Evolutionary conservation across 2,888 invertebrate genomes (phyloP).

Genomic region (Prosapia bicincta): DNA sequence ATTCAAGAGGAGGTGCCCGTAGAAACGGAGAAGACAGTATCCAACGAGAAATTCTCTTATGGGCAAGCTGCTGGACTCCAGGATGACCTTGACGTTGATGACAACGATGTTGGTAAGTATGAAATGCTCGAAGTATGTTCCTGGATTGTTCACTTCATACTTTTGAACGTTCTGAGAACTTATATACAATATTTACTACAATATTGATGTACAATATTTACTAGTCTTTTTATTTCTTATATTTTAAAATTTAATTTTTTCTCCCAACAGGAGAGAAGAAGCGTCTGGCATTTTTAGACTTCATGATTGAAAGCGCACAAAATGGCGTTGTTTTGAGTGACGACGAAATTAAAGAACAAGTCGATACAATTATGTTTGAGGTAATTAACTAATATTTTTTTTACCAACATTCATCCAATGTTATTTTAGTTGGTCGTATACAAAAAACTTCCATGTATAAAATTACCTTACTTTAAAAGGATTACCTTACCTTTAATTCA

Average conservation of each 20-base stretch:
- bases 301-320: slow-evolving; percentile 80
- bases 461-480: too few relatives aligned
- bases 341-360: slow-evolving; percentile 80
- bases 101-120: slow-evolving; percentile 65
- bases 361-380: slow-evolving; percentile 87
- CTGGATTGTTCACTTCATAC: too few relatives aligned
- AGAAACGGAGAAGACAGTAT: slow-evolving; percentile 40
- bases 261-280: slow-evolving; percentile 64
- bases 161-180: too few relatives aligned
- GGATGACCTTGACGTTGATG: slow-evolving; percentile 79
- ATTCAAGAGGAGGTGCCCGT: slow-evolving; percentile 42
- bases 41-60: slow-evolving; percentile 50
- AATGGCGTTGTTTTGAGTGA: slow-evolving; percentile 70
- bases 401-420: too few relatives aligned
- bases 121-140: too few relatives aligned
- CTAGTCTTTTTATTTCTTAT: too few relatives aligned
- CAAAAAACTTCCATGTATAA: too few relatives aligned
- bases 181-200: too few relatives aligned
- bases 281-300: slow-evolving; percentile 82
- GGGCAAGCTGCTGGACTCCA: slow-evolving; percentile 69
- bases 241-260: too few relatives aligned
- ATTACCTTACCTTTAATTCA: too few relatives aligned
- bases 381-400: slow-evolving; percentile 45
- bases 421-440: too few relatives aligned
- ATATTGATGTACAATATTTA: too few relatives aligned